Evolutionary conservation across 2,888 invertebrate genomes (phyloP).

Genomic region (Drosophila mercatorum): DNA sequence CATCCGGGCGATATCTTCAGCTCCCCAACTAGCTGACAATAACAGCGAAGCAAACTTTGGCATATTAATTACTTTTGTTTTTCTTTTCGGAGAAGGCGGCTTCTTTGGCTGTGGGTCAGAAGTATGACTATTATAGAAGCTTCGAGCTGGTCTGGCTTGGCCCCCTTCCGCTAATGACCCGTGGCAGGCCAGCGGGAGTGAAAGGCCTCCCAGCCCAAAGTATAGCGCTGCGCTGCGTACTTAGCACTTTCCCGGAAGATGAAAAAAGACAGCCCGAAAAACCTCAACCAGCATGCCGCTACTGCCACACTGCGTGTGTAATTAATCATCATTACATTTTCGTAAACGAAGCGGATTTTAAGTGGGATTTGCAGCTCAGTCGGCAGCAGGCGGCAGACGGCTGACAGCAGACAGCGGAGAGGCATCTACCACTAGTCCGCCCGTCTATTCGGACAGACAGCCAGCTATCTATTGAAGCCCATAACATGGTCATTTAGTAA

Average conservation of each 20-base stretch:
- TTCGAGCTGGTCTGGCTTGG: constrained; percentile 10
- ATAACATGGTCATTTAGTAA: constrained; percentile 79
- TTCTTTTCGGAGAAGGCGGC: constrained; percentile 1
- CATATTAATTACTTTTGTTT: constrained; percentile 72
- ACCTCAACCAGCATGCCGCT: constrained; percentile 50
- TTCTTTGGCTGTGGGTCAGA: not conserved
- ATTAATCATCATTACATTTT: constrained; percentile 82
- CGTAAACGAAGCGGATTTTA: constrained; percentile 80
- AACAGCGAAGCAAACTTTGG: constrained; percentile 60
- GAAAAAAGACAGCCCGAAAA: constrained; percentile 43
- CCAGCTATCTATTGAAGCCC: constrained; percentile 49
- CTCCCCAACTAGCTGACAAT: constrained; percentile 25
- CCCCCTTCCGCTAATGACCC: constrained; percentile 63
- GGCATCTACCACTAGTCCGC: constrained; percentile 14
- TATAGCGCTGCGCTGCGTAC: constrained; percentile 42
- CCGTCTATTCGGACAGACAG: constrained; percentile 24
- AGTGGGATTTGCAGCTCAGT: constrained; percentile 77
- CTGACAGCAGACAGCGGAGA: not conserved
- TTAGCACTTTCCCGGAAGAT: constrained; percentile 66
- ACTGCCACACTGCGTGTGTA: constrained; percentile 59
- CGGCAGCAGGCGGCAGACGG: constrained; percentile 23
- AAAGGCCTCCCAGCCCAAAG: constrained; percentile 47
- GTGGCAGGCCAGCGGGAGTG: constrained; percentile 60
- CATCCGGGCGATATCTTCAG: constrained; percentile 11
- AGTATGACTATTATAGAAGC: constrained; percentile 38